Evolutionary conservation across 1,140 invertebrate species (phyloP).

Genomic region (Gerris buenoi): DNA sequence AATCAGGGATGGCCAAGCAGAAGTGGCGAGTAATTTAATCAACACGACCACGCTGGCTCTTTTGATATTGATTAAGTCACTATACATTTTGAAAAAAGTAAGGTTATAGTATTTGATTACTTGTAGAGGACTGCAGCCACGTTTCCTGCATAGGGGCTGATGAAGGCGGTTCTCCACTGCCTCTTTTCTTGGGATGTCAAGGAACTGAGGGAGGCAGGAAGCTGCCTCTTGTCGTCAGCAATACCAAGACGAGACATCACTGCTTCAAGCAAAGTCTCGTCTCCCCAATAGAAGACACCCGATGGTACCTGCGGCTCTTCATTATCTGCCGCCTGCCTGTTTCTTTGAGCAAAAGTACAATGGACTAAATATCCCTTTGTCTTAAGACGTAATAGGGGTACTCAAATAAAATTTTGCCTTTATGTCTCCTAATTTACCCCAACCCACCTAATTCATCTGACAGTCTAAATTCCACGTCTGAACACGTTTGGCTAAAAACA

Average conservation of each 20-base stretch:
- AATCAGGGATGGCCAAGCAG: no score
- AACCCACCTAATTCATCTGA: no score
- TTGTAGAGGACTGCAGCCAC: not conserved
- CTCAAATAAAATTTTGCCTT: no score
- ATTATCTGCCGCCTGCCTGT: not conserved
- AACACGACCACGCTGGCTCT: slow-evolving; percentile 59
- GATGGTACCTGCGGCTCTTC: not conserved
- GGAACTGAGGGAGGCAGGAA: slow-evolving; percentile 44
- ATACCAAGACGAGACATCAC: slow-evolving; percentile 49
- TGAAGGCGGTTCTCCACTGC: slow-evolving; percentile 49
- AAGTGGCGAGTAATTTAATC: slow-evolving; percentile 45
- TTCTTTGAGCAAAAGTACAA: no score
- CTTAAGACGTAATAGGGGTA: no score
- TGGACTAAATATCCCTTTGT: no score
- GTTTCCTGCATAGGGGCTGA: not conserved
- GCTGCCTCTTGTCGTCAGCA: slow-evolving; percentile 41
- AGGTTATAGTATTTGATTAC: slow-evolving; percentile 5
- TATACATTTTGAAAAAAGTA: no score
- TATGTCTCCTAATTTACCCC: no score
- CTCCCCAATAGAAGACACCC: slow-evolving; percentile 8
- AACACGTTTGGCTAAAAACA: no score
- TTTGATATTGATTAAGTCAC: no score
- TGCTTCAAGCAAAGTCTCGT: slow-evolving; percentile 27
- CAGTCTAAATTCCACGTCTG: no score
- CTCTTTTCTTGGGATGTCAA: slow-evolving; percentile 30